Percentiles rank a stretch among this genome's conserved stretches.
Evolutionary conservation across 2,113 vertebrate genomes (phyloP).

Genomic region (Aegotheles bennettii): DNA sequence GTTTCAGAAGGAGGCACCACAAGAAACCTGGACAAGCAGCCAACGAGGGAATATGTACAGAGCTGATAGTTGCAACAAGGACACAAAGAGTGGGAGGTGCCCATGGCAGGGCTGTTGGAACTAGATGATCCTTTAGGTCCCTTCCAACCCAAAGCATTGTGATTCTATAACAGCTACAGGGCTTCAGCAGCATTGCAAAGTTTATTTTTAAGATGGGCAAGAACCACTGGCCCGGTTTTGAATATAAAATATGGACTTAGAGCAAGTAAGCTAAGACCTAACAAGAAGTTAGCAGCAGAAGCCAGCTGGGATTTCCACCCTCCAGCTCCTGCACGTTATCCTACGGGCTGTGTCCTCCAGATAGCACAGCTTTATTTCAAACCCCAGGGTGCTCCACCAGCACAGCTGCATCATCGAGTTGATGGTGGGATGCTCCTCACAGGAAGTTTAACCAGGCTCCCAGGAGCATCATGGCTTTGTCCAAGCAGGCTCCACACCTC

Average conservation of each 20-base stretch:
- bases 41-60: neutral
- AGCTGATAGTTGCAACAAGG: neutral
- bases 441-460: neutral
- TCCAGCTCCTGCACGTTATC: neutral
- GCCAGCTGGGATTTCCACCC: neutral
- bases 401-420: fast-evolving
- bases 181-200: neutral
- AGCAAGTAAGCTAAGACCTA: neutral
- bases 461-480: fast-evolving
- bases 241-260: neutral
- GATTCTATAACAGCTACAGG: no score
- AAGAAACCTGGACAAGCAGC: neutral
- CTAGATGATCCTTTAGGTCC: no score
- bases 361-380: neutral
- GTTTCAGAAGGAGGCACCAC: neutral
- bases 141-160: no score
- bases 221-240: neutral
- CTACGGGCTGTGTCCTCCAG: neutral
- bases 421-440: neutral
- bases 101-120: no score
- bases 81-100: no score
- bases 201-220: neutral
- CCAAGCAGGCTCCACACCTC: neutral
- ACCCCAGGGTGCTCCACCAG: neutral
- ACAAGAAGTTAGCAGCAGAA: neutral